Evolutionary conservation across 2,113 vertebrate genomes (phyloP).

Genomic region (Prinia subflava): DNA sequence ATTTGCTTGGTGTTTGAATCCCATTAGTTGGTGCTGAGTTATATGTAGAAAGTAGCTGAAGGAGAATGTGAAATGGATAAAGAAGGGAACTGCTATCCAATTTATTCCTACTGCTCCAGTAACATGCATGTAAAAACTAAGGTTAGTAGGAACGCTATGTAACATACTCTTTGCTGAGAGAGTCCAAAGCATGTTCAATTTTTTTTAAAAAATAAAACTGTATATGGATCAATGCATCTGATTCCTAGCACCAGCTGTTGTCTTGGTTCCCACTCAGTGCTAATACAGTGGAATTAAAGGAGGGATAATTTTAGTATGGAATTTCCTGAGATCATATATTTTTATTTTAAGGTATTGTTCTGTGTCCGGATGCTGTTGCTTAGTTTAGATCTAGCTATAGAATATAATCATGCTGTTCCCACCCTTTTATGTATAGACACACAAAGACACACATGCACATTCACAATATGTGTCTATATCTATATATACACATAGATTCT

Average conservation of each 20-base stretch:
- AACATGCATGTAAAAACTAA: background rate
- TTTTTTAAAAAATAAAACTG: background rate
- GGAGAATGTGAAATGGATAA: background rate
- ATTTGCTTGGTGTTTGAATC: background rate
- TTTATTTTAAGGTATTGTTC: conserved; percentile 45
- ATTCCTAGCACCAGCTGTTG: background rate
- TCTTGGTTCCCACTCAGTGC: background rate
- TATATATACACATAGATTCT: background rate
- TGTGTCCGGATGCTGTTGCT: background rate
- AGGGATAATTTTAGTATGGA: conserved; percentile 12
- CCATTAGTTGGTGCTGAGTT: background rate
- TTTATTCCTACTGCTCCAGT: background rate
- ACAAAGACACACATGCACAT: background rate
- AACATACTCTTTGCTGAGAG: background rate
- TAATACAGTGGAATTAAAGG: background rate
- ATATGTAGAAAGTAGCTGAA: background rate
- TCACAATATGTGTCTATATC: background rate
- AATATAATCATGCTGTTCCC: background rate
- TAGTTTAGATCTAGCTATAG: background rate
- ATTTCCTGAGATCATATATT: conserved; percentile 6
- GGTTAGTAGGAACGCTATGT: background rate
- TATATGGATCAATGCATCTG: background rate
- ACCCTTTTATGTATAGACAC: background rate
- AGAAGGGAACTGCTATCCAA: background rate
- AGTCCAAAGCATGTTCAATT: background rate